Evolutionary conservation across 2,888 invertebrate genomes (phyloP).

Genomic region (Dichetophora obliterata): DNA sequence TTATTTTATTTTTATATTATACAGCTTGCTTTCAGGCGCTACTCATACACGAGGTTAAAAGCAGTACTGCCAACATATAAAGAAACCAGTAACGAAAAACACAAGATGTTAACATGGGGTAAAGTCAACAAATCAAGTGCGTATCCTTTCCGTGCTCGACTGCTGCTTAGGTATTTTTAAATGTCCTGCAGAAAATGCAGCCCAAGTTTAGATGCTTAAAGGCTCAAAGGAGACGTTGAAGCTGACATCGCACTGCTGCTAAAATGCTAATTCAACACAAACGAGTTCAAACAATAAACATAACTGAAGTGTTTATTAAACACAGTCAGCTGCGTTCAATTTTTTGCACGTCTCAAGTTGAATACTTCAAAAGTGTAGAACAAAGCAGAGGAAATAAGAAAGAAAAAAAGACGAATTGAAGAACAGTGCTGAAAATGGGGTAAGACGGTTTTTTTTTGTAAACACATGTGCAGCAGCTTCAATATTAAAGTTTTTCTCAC

Average conservation of each 20-base stretch:
- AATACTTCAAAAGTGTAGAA: background rate
- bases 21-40: no score
- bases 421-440: background rate
- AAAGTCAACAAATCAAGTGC: background rate
- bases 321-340: constrained; percentile 40
- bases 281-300: constrained; percentile 33
- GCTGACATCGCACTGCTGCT: background rate
- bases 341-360: constrained; percentile 17
- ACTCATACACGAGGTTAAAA: background rate
- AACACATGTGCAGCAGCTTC: background rate
- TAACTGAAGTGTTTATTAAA: constrained; percentile 48
- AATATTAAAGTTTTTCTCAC: background rate
- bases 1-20: no score
- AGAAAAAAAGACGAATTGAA: background rate
- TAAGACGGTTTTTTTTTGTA: background rate
- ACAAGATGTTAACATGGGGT: background rate
- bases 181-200: background rate
- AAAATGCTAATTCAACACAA: constrained; percentile 20
- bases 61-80: background rate
- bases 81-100: background rate
- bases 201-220: background rate
- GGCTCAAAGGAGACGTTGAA: background rate
- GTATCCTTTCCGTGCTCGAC: no score
- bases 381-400: background rate
- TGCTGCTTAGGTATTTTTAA: no score